Conservation (phyloP, 2,797 vertebrate genomes). For the Phrynocephalus forsythii region DNA sequence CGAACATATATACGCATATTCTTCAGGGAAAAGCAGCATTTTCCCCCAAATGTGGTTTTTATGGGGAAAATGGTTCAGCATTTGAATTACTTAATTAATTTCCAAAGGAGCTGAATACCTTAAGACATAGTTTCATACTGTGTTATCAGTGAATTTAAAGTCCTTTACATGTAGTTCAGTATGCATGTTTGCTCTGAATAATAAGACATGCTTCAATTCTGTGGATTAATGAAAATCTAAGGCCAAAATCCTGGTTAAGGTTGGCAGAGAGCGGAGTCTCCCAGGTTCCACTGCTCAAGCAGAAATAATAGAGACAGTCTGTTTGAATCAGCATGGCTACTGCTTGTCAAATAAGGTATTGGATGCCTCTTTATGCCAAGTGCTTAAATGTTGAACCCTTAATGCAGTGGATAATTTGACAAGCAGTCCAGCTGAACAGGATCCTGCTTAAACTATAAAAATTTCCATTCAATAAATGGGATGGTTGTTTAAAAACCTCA, state of each 20-base stretch:
- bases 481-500: background rate
- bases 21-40: slow-evolving; percentile 35
- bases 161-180: slow-evolving; percentile 48
- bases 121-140: slow-evolving; percentile 9
- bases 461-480: background rate
- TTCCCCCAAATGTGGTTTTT: slow-evolving; percentile 23
- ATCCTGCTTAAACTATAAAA: background rate
- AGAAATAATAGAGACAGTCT: too few relatives aligned
- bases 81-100: background rate
- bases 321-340: too few relatives aligned
- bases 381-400: too few relatives aligned
- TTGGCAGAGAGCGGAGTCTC: too few relatives aligned
- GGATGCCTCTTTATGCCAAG: too few relatives aligned
- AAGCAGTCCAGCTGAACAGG: too few relatives aligned
- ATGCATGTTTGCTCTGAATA: slow-evolving; percentile 56
- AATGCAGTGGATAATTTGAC: too few relatives aligned
- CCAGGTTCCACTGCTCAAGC: too few relatives aligned
- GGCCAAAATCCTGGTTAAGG: too few relatives aligned
- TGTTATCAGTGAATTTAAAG: slow-evolving; percentile 39
- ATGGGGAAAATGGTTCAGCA: background rate
- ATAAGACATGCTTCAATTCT: slow-evolving; percentile 42
- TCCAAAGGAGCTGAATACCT: slow-evolving; percentile 36
- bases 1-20: background rate
- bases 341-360: too few relatives aligned
- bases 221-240: slow-evolving; percentile 51